Evolutionary conservation across 2,888 invertebrate genomes (phyloP).

Genomic region (Acanthosepion esculentum): DNA sequence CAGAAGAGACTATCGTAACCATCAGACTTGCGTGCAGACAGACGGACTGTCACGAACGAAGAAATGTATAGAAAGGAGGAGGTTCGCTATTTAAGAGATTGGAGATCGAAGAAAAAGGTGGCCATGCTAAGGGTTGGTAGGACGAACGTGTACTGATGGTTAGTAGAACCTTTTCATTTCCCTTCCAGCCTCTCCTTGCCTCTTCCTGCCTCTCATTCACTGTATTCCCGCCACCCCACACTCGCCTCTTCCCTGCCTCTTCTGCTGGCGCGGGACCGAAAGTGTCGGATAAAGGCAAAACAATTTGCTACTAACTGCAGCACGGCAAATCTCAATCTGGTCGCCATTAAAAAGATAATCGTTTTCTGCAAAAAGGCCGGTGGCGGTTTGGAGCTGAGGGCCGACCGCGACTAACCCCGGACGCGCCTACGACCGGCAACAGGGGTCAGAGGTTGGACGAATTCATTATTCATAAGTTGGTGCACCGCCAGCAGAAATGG

Average conservation of each 20-base stretch:
- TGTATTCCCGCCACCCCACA: background rate
- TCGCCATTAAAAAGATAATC: conserved; percentile 46
- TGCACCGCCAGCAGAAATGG: conserved; percentile 46
- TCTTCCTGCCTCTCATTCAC: background rate
- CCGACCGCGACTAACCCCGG: conserved; percentile 33
- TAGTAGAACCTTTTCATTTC: background rate
- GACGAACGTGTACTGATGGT: background rate
- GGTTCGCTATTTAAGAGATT: background rate
- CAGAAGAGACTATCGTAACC: background rate
- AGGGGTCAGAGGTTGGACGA: conserved; percentile 42
- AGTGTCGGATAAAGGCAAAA: conserved; percentile 39
- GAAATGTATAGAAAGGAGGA: background rate
- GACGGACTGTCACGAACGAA: background rate
- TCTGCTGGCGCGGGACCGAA: background rate
- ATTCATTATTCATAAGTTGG: conserved; percentile 48
- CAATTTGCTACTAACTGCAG: conserved; percentile 43
- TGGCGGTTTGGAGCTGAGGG: conserved; percentile 42
- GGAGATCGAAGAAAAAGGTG: conserved; percentile 33
- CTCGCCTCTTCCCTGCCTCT: background rate
- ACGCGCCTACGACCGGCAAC: conserved; percentile 44
- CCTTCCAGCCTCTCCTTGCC: background rate
- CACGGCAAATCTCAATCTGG: conserved; percentile 44
- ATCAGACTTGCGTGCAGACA: background rate
- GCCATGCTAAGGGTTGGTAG: background rate
- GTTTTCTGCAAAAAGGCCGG: conserved; percentile 43